Evolutionary conservation across 2,888 invertebrate species (phyloP).

Genomic region (Perizoma affinitatum): DNA sequence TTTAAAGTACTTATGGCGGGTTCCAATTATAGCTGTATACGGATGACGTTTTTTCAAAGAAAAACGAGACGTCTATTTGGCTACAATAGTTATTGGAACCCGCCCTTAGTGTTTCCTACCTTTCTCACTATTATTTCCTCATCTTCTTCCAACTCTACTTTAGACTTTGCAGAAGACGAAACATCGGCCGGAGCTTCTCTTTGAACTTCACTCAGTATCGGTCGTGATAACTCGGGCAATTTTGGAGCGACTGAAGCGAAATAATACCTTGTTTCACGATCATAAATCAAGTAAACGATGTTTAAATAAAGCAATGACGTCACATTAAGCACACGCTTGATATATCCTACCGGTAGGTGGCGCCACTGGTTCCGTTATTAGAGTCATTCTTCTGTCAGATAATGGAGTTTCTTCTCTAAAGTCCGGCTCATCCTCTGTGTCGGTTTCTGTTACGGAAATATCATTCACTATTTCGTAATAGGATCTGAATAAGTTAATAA

Average conservation of each 20-base stretch:
- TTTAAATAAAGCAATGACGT: conserved; percentile 21
- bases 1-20: neutral
- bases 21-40: too few species aligned
- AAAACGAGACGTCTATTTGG: too few species aligned
- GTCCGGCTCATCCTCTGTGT: conserved; percentile 52
- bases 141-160: conserved; percentile 58
- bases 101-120: conserved; percentile 40
- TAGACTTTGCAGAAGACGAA: conserved; percentile 47
- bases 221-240: conserved; percentile 44
- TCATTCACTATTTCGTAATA: conserved; percentile 21
- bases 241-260: conserved; percentile 47
- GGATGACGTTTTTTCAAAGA: too few species aligned
- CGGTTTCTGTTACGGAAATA: conserved; percentile 34
- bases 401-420: conserved; percentile 65
- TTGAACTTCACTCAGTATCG: conserved; percentile 44
- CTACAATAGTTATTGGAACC: too few species aligned
- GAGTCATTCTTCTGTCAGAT: conserved; percentile 74
- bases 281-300: neutral
- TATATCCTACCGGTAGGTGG: conserved; percentile 50
- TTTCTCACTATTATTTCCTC: conserved; percentile 43
- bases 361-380: conserved; percentile 60
- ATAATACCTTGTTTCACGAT: neutral
- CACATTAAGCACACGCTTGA: conserved; percentile 29
- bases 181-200: conserved; percentile 42
- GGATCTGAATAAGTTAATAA: too few species aligned